Evolutionary conservation across 2,888 invertebrate genomes (phyloP).

Genomic region (Rhyacophila evoluta): DNA sequence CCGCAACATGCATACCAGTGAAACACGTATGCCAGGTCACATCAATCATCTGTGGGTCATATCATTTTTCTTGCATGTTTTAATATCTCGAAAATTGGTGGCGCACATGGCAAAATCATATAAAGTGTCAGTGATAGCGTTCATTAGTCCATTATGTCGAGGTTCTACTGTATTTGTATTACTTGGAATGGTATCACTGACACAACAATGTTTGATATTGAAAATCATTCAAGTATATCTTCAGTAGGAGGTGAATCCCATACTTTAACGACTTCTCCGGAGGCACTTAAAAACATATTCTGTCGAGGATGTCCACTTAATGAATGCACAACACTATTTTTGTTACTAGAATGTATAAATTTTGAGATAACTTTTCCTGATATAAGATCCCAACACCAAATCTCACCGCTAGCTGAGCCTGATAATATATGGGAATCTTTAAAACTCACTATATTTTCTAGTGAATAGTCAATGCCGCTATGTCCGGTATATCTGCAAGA

Average conservation of each 20-base stretch:
- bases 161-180: too few species aligned
- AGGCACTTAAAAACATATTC: constrained; percentile 78
- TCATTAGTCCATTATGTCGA: too few species aligned
- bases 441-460: constrained; percentile 88
- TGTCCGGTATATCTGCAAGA: constrained; percentile 86
- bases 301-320: constrained; percentile 85
- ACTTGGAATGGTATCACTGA: too few species aligned
- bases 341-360: constrained; percentile 63
- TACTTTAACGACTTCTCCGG: constrained; percentile 77
- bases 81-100: too few species aligned
- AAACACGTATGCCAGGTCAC: too few species aligned
- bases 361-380: constrained; percentile 74
- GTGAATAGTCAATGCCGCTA: constrained; percentile 81
- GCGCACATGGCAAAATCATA: too few species aligned
- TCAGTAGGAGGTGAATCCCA: constrained; percentile 69
- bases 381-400: constrained; percentile 93
- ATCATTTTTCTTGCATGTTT: too few species aligned
- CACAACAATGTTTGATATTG: neutral
- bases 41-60: too few species aligned
- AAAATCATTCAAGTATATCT: constrained; percentile 30
- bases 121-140: too few species aligned
- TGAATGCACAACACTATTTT: constrained; percentile 80
- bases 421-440: constrained; percentile 89
- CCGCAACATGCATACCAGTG: too few species aligned
- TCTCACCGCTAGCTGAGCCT: constrained; percentile 88